Base-by-base conservation (phyloP, 2,888 invertebrate species). In the Cancer borealis region DNA sequence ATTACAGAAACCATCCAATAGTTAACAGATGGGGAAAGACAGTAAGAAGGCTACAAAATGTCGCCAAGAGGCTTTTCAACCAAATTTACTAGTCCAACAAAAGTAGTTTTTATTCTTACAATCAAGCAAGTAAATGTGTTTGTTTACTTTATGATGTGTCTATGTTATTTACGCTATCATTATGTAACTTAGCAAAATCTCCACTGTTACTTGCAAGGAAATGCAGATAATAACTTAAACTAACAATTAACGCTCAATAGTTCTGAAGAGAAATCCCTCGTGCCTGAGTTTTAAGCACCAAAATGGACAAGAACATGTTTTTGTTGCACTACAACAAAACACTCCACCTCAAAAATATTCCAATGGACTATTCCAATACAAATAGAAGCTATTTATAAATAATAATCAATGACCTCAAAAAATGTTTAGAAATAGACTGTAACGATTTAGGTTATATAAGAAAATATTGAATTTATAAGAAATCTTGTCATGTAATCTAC, bases 211-310 rank as follows among this genome's bases (percentile, higher is more conserved):
- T 84, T 84, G 12, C 84, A 84, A 39, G 84, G 84, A 39, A 39
- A 84, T 84, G 14, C 10, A 84, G 84, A 30, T 30, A 39, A 17
- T 14, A 39, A 84, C 84, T 84, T 14, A 30, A 30, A 2, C 73
- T 84, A 84, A 84, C 84, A 84, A 39, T 84, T 84, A 84, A 84
- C 39, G 84, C 84, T 84, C 39, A 1, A 84, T 10, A n/a, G 39
- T 10, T 73, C 39, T 84, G 12, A 39, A 84, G 4, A 39, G 10
- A 30, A 39, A 84, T 30, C 12, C 39, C 14, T 5, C 26, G 84
- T 84, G 30, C 10, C 39, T 39, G 14, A 84, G 39, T 39, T 30
- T 39, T 30, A 84, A 84, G 84, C 84, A 84, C 84, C 30, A 84
- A 84, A 39, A 84, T 12, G n/a, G 30, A 84, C 39, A 30, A 17